A percentile compares a stretch with the other conserved stretches of the same genome.
These are phyloP conservation scores for Drosophila nr. medialis DNA, from an alignment of 2,888 invertebrate genomes.

Conservation along the genomic window DNA sequence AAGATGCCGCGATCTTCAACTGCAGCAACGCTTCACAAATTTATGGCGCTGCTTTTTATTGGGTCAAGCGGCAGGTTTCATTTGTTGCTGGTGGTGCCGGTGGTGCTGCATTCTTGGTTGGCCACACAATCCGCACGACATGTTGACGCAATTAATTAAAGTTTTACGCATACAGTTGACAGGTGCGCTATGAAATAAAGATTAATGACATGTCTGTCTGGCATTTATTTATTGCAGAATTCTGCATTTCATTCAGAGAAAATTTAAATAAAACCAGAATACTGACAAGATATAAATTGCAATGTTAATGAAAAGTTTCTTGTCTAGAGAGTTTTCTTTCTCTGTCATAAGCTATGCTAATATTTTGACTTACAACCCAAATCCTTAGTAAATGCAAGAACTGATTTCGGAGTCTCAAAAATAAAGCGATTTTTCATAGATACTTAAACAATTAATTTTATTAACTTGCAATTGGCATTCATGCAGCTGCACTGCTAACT, in stretches of 20 bases:
- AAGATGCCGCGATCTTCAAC: conserved; percentile 52
- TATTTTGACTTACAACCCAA: not conserved
- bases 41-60: conserved; percentile 71
- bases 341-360: not conserved
- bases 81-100: conserved; percentile 33
- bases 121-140: conserved; percentile 40
- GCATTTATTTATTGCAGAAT: not conserved
- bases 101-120: conserved; percentile 64
- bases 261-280: not conserved
- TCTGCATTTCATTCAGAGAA: not conserved
- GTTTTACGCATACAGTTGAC: conserved; percentile 17
- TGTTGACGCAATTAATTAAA: conserved; percentile 72
- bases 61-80: conserved; percentile 75
- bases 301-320: not conserved
- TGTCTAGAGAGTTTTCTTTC: not conserved
- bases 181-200: conserved; percentile 41
- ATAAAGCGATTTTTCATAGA: not conserved
- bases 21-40: conserved; percentile 51
- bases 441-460: not conserved
- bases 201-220: conserved; percentile 33
- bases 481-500: conserved; percentile 5
- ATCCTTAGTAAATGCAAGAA: not conserved
- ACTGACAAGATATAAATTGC: not conserved
- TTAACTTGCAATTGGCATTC: not conserved
- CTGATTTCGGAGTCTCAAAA: not conserved